These are phyloP conservation scores for Umimayanthus chanpuru DNA, from an alignment of 92 coral and sea anemone genomes.

Conservation along the genomic window DNA sequence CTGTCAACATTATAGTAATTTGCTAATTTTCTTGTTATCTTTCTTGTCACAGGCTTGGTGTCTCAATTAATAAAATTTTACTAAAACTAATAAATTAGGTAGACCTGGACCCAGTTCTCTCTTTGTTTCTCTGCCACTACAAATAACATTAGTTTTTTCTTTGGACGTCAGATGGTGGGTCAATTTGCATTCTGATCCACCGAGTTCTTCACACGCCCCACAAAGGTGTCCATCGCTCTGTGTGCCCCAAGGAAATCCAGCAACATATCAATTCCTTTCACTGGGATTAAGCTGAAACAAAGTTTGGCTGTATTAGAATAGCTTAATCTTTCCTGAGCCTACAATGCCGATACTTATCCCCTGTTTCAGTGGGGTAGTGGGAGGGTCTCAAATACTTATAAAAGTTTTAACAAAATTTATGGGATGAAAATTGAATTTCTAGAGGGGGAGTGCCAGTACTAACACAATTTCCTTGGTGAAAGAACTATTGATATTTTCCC, in stretches of 20 bases:
- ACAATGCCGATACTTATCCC: neutral
- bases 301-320: neutral
- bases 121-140: neutral
- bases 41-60: no score
- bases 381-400: no score
- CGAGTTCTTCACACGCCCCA: slow-evolving; percentile 61
- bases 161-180: neutral
- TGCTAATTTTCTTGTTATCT: no score
- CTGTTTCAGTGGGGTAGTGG: no score
- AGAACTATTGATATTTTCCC: no score
- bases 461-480: no score
- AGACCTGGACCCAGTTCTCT: neutral
- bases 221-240: slow-evolving; percentile 82
- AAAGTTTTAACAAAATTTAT: neutral
- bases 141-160: neutral
- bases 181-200: slow-evolving; percentile 38
- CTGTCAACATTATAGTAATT: no score
- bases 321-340: neutral
- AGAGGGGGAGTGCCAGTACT: no score
- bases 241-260: slow-evolving; percentile 77
- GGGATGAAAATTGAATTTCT: no score
- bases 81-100: no score
- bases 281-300: slow-evolving; percentile 70
- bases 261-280: slow-evolving; percentile 59
- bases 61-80: no score